phyloP scores from a whole-genome alignment of 2,113 vertebrate species.

The Alosa alosa region DNA sequence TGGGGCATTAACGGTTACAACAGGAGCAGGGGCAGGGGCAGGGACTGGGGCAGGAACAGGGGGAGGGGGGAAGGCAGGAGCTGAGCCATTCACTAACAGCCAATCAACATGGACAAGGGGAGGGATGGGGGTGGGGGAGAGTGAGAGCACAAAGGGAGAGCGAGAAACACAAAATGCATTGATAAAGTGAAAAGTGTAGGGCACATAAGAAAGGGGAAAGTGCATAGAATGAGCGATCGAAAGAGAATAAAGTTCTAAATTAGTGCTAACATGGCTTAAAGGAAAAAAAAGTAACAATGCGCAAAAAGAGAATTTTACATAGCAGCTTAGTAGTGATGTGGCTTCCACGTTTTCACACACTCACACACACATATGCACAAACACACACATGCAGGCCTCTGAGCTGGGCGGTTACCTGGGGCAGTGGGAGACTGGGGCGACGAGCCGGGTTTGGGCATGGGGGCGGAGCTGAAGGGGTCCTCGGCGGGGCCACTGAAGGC shows the following conservation, averaged over 20 bases:
- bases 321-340: background rate
- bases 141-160: background rate
- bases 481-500: constrained; percentile 89
- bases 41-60: constrained; percentile 71
- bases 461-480: constrained; percentile 92
- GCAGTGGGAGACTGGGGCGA: constrained; percentile 88
- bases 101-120: background rate
- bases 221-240: constrained; percentile 22
- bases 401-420: constrained; percentile 74
- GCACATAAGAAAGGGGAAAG: constrained; percentile 13
- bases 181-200: background rate
- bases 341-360: background rate
- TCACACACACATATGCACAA: constrained; percentile 4
- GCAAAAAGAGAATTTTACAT: background rate
- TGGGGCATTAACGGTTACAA: constrained; percentile 69
- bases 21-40: constrained; percentile 66
- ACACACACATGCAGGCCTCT: constrained; percentile 15
- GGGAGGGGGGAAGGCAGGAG: constrained; percentile 81
- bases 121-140: background rate
- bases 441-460: constrained; percentile 81
- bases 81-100: constrained; percentile 91
- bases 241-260: background rate
- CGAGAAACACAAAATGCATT: background rate
- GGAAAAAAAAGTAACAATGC: constrained; percentile 13
- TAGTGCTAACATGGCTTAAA: background rate